Base-by-base conservation (phyloP, 2,888 invertebrate species). In the Eupithecia subfuscata region DNA sequence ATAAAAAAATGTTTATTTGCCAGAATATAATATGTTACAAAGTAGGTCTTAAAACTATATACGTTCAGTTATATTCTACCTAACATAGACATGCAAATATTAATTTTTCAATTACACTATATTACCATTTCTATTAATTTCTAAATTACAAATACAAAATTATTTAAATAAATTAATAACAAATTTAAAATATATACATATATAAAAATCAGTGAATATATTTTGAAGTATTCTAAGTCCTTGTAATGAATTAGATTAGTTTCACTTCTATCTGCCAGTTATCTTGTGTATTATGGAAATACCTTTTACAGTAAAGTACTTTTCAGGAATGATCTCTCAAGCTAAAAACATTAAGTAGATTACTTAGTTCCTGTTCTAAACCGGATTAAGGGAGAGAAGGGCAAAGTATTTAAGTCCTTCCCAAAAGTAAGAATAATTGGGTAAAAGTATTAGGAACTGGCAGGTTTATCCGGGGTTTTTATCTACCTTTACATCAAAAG, bases 291-390 rank as follows among this genome's bases (percentile, higher is more conserved):
- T 25, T 60, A 70, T 40, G 60, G 40, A 25, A 70, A 40, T 70
- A 37, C n/a, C 69, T 76, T 63, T 71, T 74, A 75, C 70, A 60
- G 65, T 71, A 43, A 63, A 67, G 69, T 68, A 69, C 72, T 69
- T 72, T 76, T 72, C 9, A 40, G 67, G 60, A 69, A 48, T 65
- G 74, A 74, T 77, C 74, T 70, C 67, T 69, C 52, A 64, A 74
- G 76, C 71, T 74, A 74, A 43, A 64, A 76, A 71, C 75, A 71
- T 72, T 77, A 77, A 74, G 77, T 67, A 74, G 72, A 77, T 77
- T 74, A 77, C 69, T 67, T 67, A 67, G 71, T 74, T 74, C 71
- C 76, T 60, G 56, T 60, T 71, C 70, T 77, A 75, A 77, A 73
- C 63, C 74, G 52, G 70, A 77, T 77, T 75, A 76, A 70, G 77